Base-by-base conservation (phyloP, 2,797 vertebrate species). In the Cryptoprocta ferox region DNA sequence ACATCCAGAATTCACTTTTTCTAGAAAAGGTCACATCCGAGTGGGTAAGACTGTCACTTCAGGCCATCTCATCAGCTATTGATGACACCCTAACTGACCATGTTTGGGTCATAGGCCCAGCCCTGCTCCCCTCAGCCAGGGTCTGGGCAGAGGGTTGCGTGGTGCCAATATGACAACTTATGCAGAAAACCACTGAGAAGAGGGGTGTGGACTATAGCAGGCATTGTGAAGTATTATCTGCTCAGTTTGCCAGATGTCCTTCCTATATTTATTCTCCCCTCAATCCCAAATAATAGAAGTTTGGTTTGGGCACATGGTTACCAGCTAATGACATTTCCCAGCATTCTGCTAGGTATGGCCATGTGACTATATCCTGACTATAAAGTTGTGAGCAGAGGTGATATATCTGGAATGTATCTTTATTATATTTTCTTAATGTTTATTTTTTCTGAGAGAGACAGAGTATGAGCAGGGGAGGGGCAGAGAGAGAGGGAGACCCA, bases 181-280 rank as follows among this genome's bases (percentile, higher is more conserved):
- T 35, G 45, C 76, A 94, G 35, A 53, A 84, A 66, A 70, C n/a
- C 56, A 32, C 56, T 48, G 18, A 14, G 78, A 70, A 71, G 56
- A 59, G 16, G 16, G 53, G 3, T 18, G 5, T 75, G 21, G 28
- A 10, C 0, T 21, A 3, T 0, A 28, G 39, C 5, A 6, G 48
- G 59, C 26, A 14, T 59, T 84, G 50, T 45, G 56, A 76, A 63
- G 15, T 61, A 12, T 73, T 26, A n/a, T 26, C 26, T 92, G 59
- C 84, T 89, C 12, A 26, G 71, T 66, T 84, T 48, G 35, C 90
- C 39, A 24, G 26, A 24, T 50, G 78, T 13, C 53, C 50, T 8
- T 26, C 24, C 21, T 13, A 13, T 61, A 70, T 14, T 30, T 24
- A 83, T 50, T 92, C 70, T 85, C 63, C 18, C 45, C 2, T 76